A percentile compares a stretch with the other conserved stretches of the same genome.
phyloP scores from a whole-genome alignment of 2,113 vertebrate genomes.

The Lichenostomus cassidix region DNA sequence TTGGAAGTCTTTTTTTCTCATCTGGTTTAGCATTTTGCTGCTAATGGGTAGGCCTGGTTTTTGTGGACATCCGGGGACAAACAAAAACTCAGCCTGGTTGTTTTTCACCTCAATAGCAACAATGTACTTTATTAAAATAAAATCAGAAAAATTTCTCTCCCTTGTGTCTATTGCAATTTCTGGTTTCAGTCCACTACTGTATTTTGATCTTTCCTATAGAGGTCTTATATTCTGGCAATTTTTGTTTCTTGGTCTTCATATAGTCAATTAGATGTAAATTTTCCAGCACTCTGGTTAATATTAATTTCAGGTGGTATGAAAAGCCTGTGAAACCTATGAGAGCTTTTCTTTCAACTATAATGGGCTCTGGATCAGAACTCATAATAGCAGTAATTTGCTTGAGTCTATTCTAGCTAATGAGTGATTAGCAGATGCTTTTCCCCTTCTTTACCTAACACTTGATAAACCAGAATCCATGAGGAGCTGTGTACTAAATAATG shows the following conservation, averaged over 20 bases:
- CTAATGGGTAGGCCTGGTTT: neutral
- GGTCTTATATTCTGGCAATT: neutral
- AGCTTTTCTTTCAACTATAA: neutral
- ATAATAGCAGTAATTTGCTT: slow-evolving; percentile 20
- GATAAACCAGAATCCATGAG: slow-evolving; percentile 2
- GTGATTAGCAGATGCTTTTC: slow-evolving; percentile 35
- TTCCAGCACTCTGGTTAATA: neutral
- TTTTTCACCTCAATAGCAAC: neutral
- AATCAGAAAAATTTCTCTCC: neutral
- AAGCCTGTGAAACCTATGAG: neutral
- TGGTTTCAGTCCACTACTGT: neutral
- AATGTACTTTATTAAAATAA: neutral
- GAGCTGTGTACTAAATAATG: neutral
- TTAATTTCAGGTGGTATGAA: neutral
- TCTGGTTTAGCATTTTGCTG: neutral
- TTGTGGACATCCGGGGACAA: neutral
- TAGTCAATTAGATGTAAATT: neutral
- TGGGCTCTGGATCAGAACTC: slow-evolving; percentile 14
- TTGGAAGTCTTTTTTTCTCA: neutral
- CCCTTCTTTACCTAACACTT: slow-evolving; percentile 7
- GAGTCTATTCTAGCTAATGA: slow-evolving; percentile 38
- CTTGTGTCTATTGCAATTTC: neutral
- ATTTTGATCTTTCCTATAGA: neutral
- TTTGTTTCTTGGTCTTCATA: neutral
- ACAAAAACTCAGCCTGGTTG: neutral